phyloP scores from a whole-genome alignment of 2,888 invertebrate species.

The Campoplex nolae region DNA sequence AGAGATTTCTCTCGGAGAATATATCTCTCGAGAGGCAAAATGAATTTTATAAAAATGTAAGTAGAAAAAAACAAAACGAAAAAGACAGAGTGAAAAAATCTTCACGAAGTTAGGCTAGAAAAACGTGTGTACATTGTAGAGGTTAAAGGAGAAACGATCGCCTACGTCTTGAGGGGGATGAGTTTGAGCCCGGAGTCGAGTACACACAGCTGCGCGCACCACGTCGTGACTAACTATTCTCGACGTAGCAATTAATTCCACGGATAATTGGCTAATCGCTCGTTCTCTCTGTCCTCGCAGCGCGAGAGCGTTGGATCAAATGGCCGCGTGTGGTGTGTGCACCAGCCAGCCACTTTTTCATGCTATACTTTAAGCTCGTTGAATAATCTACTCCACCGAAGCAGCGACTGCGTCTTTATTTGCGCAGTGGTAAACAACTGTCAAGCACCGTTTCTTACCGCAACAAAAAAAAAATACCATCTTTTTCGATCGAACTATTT shows the following conservation, averaged over 20 bases:
- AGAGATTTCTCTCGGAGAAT: neutral
- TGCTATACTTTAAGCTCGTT: constrained; percentile 33
- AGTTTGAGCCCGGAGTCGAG: constrained; percentile 23
- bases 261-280: constrained; percentile 70
- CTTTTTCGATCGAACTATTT: neutral
- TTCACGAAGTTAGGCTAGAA: neutral
- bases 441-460: neutral
- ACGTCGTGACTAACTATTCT: constrained; percentile 65
- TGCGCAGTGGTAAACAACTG: constrained; percentile 7
- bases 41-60: neutral
- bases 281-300: constrained; percentile 51
- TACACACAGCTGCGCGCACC: constrained; percentile 54
- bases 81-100: neutral
- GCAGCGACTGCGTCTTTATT: neutral
- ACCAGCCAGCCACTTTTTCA: constrained; percentile 17
- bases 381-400: neutral
- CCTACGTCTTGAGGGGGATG: constrained; percentile 12
- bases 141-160: constrained; percentile 31
- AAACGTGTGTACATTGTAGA: constrained; percentile 24
- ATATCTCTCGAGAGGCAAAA: neutral
- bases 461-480: neutral
- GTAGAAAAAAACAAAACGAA: no score
- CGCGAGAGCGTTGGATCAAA: constrained; percentile 52
- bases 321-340: constrained; percentile 23
- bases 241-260: constrained; percentile 69